Evolutionary conservation across 2,888 invertebrate genomes (phyloP).

Genomic region (Molorchus minor): DNA sequence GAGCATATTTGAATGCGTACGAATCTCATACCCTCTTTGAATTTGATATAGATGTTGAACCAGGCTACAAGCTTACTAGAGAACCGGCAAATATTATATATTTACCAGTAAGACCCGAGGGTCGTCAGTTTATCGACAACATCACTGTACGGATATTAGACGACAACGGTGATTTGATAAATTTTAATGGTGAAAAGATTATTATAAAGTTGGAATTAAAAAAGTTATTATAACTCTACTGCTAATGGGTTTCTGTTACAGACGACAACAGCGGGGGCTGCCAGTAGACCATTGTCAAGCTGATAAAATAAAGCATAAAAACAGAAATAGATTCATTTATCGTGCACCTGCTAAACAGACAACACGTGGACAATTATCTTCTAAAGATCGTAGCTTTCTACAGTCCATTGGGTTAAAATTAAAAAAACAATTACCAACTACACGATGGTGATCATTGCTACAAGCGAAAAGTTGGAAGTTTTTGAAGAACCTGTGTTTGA

Average conservation of each 20-base stretch:
- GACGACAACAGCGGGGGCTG: background rate
- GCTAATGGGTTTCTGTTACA: background rate
- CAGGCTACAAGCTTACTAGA: slow-evolving; percentile 25
- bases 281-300: too few relatives aligned
- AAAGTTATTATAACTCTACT: slow-evolving; percentile 10
- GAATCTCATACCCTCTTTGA: slow-evolving; percentile 17
- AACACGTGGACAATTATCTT: too few relatives aligned
- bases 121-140: slow-evolving; percentile 25
- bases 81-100: slow-evolving; percentile 26
- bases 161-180: slow-evolving; percentile 16
- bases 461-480: slow-evolving; percentile 17
- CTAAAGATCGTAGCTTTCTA: too few relatives aligned
- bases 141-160: slow-evolving; percentile 19
- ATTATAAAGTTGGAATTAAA: slow-evolving; percentile 22
- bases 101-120: slow-evolving; percentile 7
- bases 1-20: too few relatives aligned
- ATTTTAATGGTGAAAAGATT: slow-evolving; percentile 25
- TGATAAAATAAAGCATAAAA: background rate
- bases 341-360: too few relatives aligned
- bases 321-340: background rate
- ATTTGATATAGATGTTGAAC: slow-evolving; percentile 29
- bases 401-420: too few relatives aligned
- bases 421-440: too few relatives aligned
- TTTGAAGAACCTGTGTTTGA: slow-evolving; percentile 17
- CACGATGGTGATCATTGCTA: background rate